Base-by-base conservation (phyloP, 2,888 invertebrate genomes). In the Amiota communis region DNA sequence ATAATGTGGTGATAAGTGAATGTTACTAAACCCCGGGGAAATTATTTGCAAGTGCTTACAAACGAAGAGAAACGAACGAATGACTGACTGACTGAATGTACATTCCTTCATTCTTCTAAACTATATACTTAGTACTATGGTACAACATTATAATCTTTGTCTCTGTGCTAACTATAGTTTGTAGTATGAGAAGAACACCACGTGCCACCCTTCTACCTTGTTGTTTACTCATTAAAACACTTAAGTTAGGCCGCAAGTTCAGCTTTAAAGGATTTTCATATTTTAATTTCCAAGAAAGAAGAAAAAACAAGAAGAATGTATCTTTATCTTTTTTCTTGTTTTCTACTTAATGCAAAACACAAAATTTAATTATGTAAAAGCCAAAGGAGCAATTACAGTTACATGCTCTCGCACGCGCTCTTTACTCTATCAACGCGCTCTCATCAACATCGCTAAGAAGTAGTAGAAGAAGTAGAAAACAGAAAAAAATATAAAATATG, bases 361-460 rank as follows among this genome's bases (percentile, higher is more conserved):
- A 72, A 75, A 77, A 80, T 84, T 86, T 83, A 86, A 84, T 84
- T 84, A 86, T 86, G 83, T 86, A 86, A 84, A 84, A 83, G 86
- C 75, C 80, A 75, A 80, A 76, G 75, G 64, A 80, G 70, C 67
- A 73, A 69, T 70, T 70, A 73, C 57, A 68, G 15, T 53, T 47
- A 64, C 51, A 51, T 36, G 17, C 61, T 47, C 72, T 72, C 73
- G 53, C 47, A 8, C 48, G 59, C 69, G 49, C 49, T 67, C 49
- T 61, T 23, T 23, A 15, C 61, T 61, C 17, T 17, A 36, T n/a
- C n/a, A n/a, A n/a, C n/a, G n/a, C 64, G 13, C 64, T 64, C 64
- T 17, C 64, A 61, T 17, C 12, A 13, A 23, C 12, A 12, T 51
- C 53, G 59, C 59, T 20, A 20, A 17, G 15, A 59, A 59, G 59